phyloP scores from a whole-genome alignment of 1,140 invertebrate species.

The Melitaea cinxia region DNA sequence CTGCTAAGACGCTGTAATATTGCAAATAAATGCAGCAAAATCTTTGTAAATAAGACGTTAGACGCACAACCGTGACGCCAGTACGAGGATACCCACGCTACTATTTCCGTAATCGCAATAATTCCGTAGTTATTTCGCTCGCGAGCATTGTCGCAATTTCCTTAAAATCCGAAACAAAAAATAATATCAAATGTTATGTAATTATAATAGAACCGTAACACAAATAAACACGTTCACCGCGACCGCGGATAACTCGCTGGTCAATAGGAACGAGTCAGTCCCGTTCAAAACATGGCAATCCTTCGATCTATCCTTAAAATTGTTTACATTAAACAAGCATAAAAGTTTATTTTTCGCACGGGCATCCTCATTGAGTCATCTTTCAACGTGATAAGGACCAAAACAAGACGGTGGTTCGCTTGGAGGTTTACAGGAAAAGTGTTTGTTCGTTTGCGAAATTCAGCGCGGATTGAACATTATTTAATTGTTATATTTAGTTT shows the following conservation, averaged over 20 bases:
- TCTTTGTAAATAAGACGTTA: too few relatives aligned
- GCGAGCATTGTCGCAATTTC: too few relatives aligned
- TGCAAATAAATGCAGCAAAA: too few relatives aligned
- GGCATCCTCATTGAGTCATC: slow-evolving; percentile 3
- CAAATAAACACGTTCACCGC: background rate
- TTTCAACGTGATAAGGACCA: background rate
- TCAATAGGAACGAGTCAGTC: slow-evolving; percentile 2
- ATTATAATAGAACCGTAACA: too few relatives aligned
- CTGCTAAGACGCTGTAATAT: too few relatives aligned
- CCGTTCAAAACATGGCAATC: background rate
- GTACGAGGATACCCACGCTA: too few relatives aligned
- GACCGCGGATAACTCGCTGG: background rate
- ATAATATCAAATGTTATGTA: too few relatives aligned
- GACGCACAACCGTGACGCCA: too few relatives aligned
- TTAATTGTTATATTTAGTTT: background rate
- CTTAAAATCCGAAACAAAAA: too few relatives aligned
- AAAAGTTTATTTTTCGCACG: background rate
- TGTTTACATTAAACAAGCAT: slow-evolving; percentile 1
- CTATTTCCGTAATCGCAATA: too few relatives aligned
- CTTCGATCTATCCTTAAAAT: slow-evolving; percentile 4
- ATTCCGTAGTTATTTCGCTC: too few relatives aligned
- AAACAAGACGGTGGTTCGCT: background rate
- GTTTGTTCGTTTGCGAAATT: background rate
- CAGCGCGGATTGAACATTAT: background rate
- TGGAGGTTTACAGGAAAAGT: background rate